Base-by-base conservation (phyloP, 2,888 invertebrate species). In the Empis livida region DNA sequence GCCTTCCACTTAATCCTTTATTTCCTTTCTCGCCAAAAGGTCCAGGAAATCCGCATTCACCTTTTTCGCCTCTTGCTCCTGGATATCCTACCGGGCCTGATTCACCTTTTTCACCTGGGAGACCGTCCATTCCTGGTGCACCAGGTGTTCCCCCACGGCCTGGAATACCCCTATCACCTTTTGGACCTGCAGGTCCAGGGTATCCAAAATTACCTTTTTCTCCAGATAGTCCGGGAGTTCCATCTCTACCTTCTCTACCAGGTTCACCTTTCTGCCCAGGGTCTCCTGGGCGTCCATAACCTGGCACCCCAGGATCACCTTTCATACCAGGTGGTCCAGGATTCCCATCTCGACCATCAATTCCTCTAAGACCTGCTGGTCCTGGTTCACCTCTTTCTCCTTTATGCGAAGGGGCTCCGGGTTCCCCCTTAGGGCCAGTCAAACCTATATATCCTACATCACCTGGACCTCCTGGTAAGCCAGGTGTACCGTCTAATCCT, bases 211-310 rank as follows among this genome's bases (percentile, higher is more conserved):
- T 72, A 1, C 78, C 74, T 62, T 76, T 77, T 41, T 65, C 65
- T 41, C 80, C 80, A 13, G 70, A 64, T 8, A 56, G 51, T 8
- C 83, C 83, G 54, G 64, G 59, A 4, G 48, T 49, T n/a, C 91
- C 91, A 43, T 79, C 73, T 5, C 61, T 48, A 9, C 90, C 91
- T 57, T 82, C 79, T 4, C 63, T 61, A 9, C 91, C 91, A 23
- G 77, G 72, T 37, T 87, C 86, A 45, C 91, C 91, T 62, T 87
- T 90, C 2, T 65, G 62, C 42, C 84, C 84, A 27, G 73, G 65
- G 5, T 57, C 53, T 14, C 84, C 84, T 42, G 70, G 68, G 23
- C 60, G 57, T 44, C 84, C 86, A 54, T 83, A 64, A 3, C 88
- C 85, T 14, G 46, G 48, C 20, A 32, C 35, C 8, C 49, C 48